Base-by-base conservation (phyloP, 2,797 vertebrate genomes). In the Brachyalestes nurse region DNA sequence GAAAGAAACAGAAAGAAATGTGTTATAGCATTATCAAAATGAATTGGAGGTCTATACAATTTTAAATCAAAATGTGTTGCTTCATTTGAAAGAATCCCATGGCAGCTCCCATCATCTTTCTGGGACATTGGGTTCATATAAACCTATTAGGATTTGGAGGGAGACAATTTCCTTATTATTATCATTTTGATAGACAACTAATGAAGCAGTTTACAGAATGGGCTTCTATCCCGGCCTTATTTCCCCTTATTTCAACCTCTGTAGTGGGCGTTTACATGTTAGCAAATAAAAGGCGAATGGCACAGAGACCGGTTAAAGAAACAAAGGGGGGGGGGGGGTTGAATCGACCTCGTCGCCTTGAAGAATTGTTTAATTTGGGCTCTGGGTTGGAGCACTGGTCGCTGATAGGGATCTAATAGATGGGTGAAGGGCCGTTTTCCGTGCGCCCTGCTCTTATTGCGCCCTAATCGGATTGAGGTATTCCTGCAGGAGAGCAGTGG, bases 321-420 rank as follows among this genome's bases (percentile, higher is more conserved):
- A 55, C 72, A 73, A 21, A 13, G 25, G 45, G n/a, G 25, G 7
- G 81, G 40, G 85, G 88, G 92, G 89, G 86, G 91, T 90, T 94
- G 88, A 91, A 89, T 90, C 86, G 88, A 92, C 89, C 93, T 94
- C 90, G 89, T 77, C 75, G 94, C 91, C 94, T 95, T 95, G 93
- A 96, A 95, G 92, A 95, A 96, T 96, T 94, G 95, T 95, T 96
- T 96, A 94, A 96, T 96, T 96, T 95, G 89, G 89, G 91, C 89
- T 88, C 90, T 91, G 88, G 86, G 85, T 90, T 89, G 87, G 84
- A 92, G 90, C 93, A 88, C 91, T 91, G 97, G 96, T 95, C 97
- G 97, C 97, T 99, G 97, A 99, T 98, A 98, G 97, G 97, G 96
- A 96, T 96, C 96, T 99, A 99, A 99, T 98, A 98, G 97, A 99